Evolutionary conservation across 2,113 vertebrate species (phyloP).

Genomic region (Halcyon malimbica): DNA sequence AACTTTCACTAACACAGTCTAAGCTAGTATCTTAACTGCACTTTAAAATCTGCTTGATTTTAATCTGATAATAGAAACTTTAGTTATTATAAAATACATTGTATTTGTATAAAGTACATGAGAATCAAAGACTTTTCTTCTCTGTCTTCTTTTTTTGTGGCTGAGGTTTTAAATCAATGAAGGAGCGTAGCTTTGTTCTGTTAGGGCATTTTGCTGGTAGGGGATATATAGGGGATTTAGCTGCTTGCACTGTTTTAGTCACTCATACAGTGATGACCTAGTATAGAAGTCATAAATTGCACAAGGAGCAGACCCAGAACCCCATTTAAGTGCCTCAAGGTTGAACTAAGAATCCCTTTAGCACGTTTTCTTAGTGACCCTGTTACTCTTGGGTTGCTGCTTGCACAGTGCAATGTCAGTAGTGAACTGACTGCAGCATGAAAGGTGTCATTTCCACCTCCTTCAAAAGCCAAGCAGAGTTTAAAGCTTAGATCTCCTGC

Average conservation of each 20-base stretch:
- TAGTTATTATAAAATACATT: neutral
- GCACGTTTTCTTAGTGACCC: neutral
- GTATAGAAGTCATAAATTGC: neutral
- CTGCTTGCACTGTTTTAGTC: neutral
- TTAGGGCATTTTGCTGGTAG: neutral
- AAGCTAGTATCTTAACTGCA: neutral
- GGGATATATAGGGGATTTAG: neutral
- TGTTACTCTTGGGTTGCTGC: neutral
- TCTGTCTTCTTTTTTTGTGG: neutral
- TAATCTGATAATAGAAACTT: neutral
- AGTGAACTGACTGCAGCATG: neutral
- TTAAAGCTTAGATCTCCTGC: neutral
- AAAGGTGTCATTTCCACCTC: neutral
- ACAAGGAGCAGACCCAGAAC: neutral
- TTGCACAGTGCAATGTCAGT: neutral
- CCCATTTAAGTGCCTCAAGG: neutral
- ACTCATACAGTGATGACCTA: neutral
- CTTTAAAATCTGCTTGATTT: neutral
- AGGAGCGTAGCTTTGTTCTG: neutral
- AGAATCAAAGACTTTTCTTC: neutral
- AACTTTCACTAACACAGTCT: neutral
- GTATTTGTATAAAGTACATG: neutral
- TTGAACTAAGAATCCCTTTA: neutral
- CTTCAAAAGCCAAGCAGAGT: neutral
- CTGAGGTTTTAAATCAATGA: neutral